phyloP scores from a whole-genome alignment of 2,797 vertebrate genomes.

The Babyrousa celebensis region DNA sequence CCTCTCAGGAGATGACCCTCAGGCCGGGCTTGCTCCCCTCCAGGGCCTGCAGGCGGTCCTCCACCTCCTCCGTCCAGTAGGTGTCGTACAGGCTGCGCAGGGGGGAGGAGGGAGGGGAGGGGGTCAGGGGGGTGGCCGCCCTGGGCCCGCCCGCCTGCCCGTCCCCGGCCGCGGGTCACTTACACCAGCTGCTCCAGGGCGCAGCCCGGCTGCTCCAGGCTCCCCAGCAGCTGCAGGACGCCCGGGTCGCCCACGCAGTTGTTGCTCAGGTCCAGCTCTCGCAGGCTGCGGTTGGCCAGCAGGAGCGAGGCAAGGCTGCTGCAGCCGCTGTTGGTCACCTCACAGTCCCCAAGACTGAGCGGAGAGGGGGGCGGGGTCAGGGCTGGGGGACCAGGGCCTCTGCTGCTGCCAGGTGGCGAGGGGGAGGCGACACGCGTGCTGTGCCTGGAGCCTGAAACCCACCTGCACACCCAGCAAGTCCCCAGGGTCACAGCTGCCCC shows the following conservation, averaged over 20 bases:
- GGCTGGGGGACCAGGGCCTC: background rate
- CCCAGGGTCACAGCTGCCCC: rapidly evolving
- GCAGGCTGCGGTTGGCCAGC: constrained; percentile 90
- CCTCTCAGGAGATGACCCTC: constrained; percentile 90
- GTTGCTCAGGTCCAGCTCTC: constrained; percentile 94
- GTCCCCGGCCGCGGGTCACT: background rate
- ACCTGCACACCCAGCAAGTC: too few relatives aligned
- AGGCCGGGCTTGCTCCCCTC: constrained; percentile 87
- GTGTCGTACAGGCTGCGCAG: constrained; percentile 89
- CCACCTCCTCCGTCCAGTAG: constrained; percentile 85
- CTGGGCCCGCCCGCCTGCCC: rapidly evolving
- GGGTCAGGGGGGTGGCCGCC: background rate
- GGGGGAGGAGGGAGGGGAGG: rapidly evolving
- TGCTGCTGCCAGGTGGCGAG: rapidly evolving
- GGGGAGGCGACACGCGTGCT: too few relatives aligned
- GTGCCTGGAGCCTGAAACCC: background rate
- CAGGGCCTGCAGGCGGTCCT: constrained; percentile 86
- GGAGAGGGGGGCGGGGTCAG: background rate
- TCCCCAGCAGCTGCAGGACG: constrained; percentile 90
- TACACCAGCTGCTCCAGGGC: constrained; percentile 28
- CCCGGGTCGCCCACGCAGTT: constrained; percentile 92
- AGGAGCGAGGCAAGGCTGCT: constrained; percentile 90
- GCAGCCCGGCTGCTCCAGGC: background rate
- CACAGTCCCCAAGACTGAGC: constrained; percentile 93
- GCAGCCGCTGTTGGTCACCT: constrained; percentile 90